Percentiles rank a stretch among this genome's conserved stretches.
Conservation (phyloP, 1,140 invertebrate species). For the Drosophila suzukii region DNA sequence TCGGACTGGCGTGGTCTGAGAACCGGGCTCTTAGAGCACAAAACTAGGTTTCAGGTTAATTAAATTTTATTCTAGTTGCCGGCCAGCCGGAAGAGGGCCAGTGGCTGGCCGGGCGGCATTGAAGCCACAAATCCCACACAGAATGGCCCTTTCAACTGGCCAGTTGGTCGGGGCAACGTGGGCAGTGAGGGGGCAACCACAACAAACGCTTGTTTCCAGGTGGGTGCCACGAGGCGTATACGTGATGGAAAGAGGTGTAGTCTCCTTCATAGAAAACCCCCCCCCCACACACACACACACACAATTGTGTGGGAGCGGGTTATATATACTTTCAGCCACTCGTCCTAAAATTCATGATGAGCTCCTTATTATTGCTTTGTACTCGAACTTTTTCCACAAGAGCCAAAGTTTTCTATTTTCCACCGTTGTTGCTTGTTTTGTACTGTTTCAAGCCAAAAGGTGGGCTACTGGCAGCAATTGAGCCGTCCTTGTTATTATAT, state of each 20-base stretch:
- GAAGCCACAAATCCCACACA: conserved; percentile 43
- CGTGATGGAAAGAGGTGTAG: conserved; percentile 29
- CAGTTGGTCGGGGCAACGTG: background rate
- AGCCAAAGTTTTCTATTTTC: conserved; percentile 41
- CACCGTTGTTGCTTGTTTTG: conserved; percentile 48
- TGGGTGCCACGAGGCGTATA: conserved; percentile 32
- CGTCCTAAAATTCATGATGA: conserved; percentile 54
- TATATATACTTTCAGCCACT: conserved; percentile 31
- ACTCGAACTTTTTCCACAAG: conserved; percentile 45
- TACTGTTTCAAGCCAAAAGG: conserved; percentile 40
- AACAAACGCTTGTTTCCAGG: conserved; percentile 53
- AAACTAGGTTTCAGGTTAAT: conserved; percentile 58
- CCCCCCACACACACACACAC: background rate
- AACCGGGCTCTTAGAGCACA: conserved; percentile 8
- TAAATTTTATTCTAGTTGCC: conserved; percentile 56
- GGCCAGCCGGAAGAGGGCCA: conserved; percentile 21
- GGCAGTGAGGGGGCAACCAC: conserved; percentile 17
- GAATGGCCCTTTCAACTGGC: conserved; percentile 46
- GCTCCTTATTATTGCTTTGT: conserved; percentile 55
- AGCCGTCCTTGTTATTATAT: conserved; percentile 30
- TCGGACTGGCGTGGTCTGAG: conserved; percentile 3
- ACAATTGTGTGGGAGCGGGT: conserved; percentile 9
- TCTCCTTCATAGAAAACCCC: too few relatives aligned
- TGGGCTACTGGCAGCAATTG: conserved; percentile 45
- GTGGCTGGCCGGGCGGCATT: background rate